Percentiles rank a stretch among this genome's conserved stretches.
These are phyloP conservation scores for Nannoperca obscura DNA, from an alignment of 2,797 vertebrate species.

Conservation along the genomic window DNA sequence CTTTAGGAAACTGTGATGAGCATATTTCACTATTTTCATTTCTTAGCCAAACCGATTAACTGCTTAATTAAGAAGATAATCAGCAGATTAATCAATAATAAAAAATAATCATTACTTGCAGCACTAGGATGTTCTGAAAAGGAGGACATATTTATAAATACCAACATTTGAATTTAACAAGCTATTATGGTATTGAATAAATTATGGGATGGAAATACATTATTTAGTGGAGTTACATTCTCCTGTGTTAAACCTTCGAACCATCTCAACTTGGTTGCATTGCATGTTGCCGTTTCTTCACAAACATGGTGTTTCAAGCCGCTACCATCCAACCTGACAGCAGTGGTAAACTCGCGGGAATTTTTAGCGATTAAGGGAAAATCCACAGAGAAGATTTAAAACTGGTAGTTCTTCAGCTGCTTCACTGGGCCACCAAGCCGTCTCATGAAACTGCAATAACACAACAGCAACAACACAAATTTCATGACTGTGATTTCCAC, in stretches of 20 bases:
- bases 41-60: not conserved
- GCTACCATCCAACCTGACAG: constrained; percentile 16
- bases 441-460: constrained; percentile 44
- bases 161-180: constrained; percentile 12
- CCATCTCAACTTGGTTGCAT: not conserved
- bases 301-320: not conserved
- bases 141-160: constrained; percentile 3
- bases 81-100: not conserved
- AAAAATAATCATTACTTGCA: not conserved
- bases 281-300: not conserved
- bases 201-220: constrained; percentile 27
- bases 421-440: constrained; percentile 29
- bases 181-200: constrained; percentile 6
- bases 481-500: constrained; percentile 61
- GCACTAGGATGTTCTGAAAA: not conserved
- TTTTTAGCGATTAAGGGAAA: constrained; percentile 14
- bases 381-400: constrained; percentile 34
- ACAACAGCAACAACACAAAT: constrained; percentile 58
- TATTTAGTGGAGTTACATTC: constrained; percentile 10
- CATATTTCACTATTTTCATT: too few species aligned
- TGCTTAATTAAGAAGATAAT: not conserved
- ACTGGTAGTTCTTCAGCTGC: constrained; percentile 1
- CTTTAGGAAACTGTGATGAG: too few species aligned
- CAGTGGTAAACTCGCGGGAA: not conserved
- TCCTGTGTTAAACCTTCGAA: constrained; percentile 13